These are phyloP conservation scores for Takifugu rubripes DNA, from an alignment of 2,797 vertebrate species.

Conservation along the genomic window DNA sequence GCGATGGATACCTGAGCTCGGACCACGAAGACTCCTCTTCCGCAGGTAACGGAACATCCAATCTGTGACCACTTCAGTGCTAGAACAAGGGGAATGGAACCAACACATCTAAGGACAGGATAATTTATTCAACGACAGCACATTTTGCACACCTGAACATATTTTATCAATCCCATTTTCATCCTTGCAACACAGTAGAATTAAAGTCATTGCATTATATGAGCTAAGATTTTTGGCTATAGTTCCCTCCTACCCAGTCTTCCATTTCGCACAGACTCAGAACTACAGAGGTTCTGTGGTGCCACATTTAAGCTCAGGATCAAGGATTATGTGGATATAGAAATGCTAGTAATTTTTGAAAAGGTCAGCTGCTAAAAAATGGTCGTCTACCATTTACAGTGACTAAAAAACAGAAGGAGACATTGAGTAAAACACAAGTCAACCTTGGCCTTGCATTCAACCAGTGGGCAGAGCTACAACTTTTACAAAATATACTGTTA, in stretches of 20 bases:
- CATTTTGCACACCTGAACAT: constrained; percentile 2
- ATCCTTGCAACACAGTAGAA: background rate
- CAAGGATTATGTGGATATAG: background rate
- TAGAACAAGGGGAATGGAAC: background rate
- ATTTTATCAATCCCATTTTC: background rate
- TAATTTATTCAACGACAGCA: too few species aligned
- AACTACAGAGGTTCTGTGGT: background rate
- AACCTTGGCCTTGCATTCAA: too few species aligned
- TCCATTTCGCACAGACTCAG: background rate
- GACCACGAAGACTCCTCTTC: constrained; percentile 87
- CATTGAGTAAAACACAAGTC: too few species aligned
- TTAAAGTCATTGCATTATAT: background rate
- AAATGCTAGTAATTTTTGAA: too few species aligned
- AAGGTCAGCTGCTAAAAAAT: too few species aligned
- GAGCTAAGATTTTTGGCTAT: background rate
- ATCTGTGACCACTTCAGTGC: too few species aligned
- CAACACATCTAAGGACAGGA: background rate
- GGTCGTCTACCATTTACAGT: too few species aligned
- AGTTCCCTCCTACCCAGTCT: background rate
- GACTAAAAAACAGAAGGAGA: too few species aligned
- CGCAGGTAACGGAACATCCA: constrained; percentile 65
- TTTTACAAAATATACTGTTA: too few species aligned
- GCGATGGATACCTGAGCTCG: constrained; percentile 85
- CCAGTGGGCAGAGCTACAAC: too few species aligned
- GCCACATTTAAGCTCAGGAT: background rate